A percentile compares a stretch with the other conserved stretches of the same genome.
Conservation (phyloP, 2,113 vertebrate species). For the Mastomys coucha region DNA sequence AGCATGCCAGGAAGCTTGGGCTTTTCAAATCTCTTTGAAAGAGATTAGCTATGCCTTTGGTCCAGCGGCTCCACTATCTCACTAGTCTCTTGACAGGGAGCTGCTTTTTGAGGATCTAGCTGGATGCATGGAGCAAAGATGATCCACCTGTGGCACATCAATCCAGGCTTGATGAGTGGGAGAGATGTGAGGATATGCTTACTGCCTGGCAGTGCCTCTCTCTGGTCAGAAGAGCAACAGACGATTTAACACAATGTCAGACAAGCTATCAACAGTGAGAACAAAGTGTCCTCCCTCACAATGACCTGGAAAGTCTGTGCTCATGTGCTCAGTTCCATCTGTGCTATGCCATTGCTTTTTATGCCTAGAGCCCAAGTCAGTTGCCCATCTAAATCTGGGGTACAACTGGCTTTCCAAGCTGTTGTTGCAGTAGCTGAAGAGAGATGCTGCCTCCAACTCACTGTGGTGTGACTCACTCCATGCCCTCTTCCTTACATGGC, state of each 20-base stretch:
- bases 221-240: neutral
- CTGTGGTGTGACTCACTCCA: too few relatives aligned
- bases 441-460: neutral
- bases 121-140: neutral
- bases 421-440: neutral
- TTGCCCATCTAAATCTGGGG: neutral
- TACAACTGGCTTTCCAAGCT: neutral
- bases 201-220: neutral
- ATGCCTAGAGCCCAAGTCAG: neutral
- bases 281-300: too few relatives aligned
- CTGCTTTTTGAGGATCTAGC: neutral
- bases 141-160: neutral
- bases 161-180: neutral
- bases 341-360: neutral
- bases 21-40: neutral
- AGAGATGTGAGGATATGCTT: neutral
- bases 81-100: neutral
- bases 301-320: too few relatives aligned
- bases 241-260: too few relatives aligned
- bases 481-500: neutral
- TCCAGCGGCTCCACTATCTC: neutral
- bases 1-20: neutral
- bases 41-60: constrained; percentile 2
- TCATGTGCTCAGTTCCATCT: neutral
- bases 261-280: too few relatives aligned